Evolutionary conservation across 2,888 invertebrate genomes (phyloP), one percentile per base, ranked within the genome.

Genomic region (Calameuta idolon): DNA sequence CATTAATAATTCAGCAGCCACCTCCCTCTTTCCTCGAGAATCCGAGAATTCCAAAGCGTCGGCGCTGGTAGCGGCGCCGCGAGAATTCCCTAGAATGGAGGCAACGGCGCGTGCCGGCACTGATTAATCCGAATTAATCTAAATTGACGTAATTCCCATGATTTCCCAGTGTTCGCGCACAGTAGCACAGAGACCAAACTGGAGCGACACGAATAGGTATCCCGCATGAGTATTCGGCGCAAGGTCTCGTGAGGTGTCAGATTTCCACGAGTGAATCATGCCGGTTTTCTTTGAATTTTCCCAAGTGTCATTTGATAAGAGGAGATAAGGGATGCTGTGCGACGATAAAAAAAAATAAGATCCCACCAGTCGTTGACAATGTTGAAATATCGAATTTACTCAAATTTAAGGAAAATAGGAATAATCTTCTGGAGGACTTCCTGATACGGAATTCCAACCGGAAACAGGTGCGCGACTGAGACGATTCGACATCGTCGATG

Each of bases 71-170:
- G 15, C 55, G 55, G 55, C 55, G 55, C 55, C 55, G 55, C 23
- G 1, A 23, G 23, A 55, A 55, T 55, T 55, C 55, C 55, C 55
- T 23, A 55, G 55, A 55, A 55, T 55, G 9, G 55, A 23, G 55
- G 2, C 23, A 55, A 55, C 23, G 55, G 9, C 55, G 55, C 55
- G 55, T 55, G 55, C 55, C 77, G 37, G 73, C 83, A 79, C 78
- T 81, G 86, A 86, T 86, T 85, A 85, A 81, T 71, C 73, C 11
- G 81, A 87, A 87, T 86, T 86, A 78, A 77, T 75, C 33, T 35
- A 75, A 75, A 77, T 77, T 77, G 68, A 77, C 69, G 74, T 77
- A 82, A 85, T 86, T 87, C 84, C 83, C 85, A 83, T 86, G 81
- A 85, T 85, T 87, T 82, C 80, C 40, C 55, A 0, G 9, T 37